phyloP scores from a whole-genome alignment of 2,888 invertebrate genomes.

The Anoplius nigerrimus region DNA sequence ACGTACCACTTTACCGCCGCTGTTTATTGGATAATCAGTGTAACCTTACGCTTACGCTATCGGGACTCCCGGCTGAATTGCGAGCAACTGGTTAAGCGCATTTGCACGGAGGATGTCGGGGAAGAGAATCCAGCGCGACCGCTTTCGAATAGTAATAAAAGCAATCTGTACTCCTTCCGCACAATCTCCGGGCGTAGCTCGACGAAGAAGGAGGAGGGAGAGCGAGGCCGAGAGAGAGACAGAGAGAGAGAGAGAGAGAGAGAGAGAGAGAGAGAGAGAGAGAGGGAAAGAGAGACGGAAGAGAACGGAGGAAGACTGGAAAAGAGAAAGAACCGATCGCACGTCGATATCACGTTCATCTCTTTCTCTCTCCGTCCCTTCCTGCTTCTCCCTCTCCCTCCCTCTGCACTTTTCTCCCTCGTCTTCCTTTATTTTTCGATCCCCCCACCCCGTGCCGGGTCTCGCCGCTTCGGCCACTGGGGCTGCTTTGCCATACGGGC shows the following conservation, averaged over 20 bases:
- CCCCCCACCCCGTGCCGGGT: constrained; percentile 29
- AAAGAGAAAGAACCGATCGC: constrained; percentile 3
- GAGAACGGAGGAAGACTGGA: constrained; percentile 6
- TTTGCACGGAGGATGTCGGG: constrained; percentile 24
- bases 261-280: constrained; percentile 22
- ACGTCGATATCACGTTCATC: too few species aligned
- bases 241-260: constrained; percentile 3
- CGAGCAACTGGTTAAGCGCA: constrained; percentile 10
- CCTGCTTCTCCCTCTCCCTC: constrained; percentile 17
- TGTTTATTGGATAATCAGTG: constrained; percentile 27
- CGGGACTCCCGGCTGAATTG: neutral
- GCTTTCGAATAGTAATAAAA: constrained; percentile 31
- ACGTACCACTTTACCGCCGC: too few species aligned
- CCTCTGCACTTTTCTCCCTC: constrained; percentile 5
- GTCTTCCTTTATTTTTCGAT: constrained; percentile 19
- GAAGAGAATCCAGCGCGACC: constrained; percentile 21
- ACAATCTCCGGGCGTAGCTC: neutral
- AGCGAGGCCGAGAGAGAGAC: constrained; percentile 16
- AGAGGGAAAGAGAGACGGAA: too few species aligned
- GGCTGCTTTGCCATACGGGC: constrained; percentile 48
- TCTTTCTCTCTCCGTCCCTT: constrained; percentile 29
- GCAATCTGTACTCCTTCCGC: constrained; percentile 15
- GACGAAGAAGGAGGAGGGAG: constrained; percentile 6
- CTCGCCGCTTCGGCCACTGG: constrained; percentile 14
- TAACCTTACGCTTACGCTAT: constrained; percentile 9